phyloP scores from a whole-genome alignment of 1,140 invertebrate species.

The Diprion similis region DNA sequence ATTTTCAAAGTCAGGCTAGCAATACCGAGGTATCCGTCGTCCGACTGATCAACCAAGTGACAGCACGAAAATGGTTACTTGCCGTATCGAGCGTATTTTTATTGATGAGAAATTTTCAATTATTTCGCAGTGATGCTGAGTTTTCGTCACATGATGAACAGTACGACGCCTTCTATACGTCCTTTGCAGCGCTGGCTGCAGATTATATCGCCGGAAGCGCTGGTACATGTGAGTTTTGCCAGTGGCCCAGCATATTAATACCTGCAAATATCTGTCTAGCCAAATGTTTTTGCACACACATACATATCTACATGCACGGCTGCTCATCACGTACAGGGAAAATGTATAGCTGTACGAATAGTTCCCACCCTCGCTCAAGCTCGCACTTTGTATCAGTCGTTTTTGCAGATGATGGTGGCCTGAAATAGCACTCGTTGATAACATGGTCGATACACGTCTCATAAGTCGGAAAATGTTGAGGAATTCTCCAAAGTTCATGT shows the following conservation, averaged over 20 bases:
- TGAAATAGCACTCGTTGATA: background rate
- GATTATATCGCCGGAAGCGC: slow-evolving; percentile 77
- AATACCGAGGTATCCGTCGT: slow-evolving; percentile 8
- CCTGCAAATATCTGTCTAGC: slow-evolving; percentile 16
- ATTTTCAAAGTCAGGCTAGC: background rate
- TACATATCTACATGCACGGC: background rate
- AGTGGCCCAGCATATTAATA: slow-evolving; percentile 27
- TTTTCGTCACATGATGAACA: slow-evolving; percentile 77
- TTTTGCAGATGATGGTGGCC: background rate
- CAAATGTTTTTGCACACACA: background rate
- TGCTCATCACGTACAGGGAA: background rate
- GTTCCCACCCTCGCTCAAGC: background rate
- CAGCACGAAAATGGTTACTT: slow-evolving; percentile 48
- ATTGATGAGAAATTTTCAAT: slow-evolving; percentile 38
- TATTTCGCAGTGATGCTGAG: slow-evolving; percentile 74
- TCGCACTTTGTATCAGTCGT: background rate
- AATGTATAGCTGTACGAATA: slow-evolving; percentile 10
- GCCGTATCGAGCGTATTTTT: slow-evolving; percentile 27
- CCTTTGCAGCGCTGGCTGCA: slow-evolving; percentile 76
- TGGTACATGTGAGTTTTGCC: slow-evolving; percentile 68
- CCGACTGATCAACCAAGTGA: slow-evolving; percentile 33
- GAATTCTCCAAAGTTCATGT: too few relatives aligned
- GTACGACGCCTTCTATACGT: slow-evolving; percentile 78
- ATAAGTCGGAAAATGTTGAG: too few relatives aligned
- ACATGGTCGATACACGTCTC: too few relatives aligned